Conservation (phyloP, 1,140 invertebrate genomes). For the Sycophaga agraensis region DNA sequence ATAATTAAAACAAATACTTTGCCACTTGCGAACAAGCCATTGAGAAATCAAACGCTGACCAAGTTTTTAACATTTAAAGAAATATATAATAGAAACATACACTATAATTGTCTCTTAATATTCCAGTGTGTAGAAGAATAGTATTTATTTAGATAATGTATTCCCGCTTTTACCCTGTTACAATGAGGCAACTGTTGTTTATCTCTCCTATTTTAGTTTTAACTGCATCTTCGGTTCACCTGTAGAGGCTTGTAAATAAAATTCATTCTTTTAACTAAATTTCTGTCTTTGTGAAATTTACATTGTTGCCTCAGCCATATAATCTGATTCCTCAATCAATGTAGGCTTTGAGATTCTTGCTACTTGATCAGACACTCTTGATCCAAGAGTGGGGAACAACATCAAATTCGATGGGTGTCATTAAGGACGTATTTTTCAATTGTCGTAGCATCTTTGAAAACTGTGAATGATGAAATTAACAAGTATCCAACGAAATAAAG, state of each 20-base stretch:
- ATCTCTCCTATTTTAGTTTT: conserved; percentile 9
- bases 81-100: conserved; percentile 28
- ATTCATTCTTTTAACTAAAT: conserved; percentile 9
- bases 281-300: not conserved
- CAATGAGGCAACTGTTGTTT: conserved; percentile 17
- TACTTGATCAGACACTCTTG: conserved; percentile 5
- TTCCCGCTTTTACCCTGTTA: conserved; percentile 30
- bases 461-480: not conserved
- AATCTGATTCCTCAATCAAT: not conserved
- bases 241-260: not conserved
- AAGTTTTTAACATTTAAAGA: conserved; percentile 24
- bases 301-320: conserved; percentile 11
- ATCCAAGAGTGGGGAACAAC: not conserved
- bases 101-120: conserved; percentile 37
- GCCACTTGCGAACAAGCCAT: conserved; percentile 5
- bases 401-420: conserved; percentile 1
- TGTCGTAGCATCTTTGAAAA: not conserved
- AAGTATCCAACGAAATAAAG: not conserved
- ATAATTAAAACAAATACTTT: no score
- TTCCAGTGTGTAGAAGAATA: conserved; percentile 50
- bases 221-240: not conserved
- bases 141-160: conserved; percentile 50
- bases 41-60: conserved; percentile 7
- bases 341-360: conserved; percentile 13
- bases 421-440: conserved; percentile 5